A percentile compares a stretch with the other conserved stretches of the same genome.
These are phyloP conservation scores for Automeris io DNA, from an alignment of 2,888 invertebrate genomes.

Conservation along the genomic window DNA sequence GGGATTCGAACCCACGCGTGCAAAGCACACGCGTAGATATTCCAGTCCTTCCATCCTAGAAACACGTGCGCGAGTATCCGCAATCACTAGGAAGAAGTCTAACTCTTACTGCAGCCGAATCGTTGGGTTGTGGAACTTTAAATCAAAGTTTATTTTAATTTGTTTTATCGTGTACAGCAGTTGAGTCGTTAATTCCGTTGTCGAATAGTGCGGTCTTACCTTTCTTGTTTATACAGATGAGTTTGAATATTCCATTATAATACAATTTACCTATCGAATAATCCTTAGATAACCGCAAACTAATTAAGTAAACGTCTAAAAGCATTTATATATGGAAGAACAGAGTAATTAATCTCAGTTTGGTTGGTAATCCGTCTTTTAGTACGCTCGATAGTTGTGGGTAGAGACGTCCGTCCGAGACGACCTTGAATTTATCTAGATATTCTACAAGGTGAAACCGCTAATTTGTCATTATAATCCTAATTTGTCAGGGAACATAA, in stretches of 20 bases:
- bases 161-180: too few relatives aligned
- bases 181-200: too few relatives aligned
- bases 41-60: too few relatives aligned
- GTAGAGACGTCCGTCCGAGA: slow-evolving; percentile 34
- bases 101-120: too few relatives aligned
- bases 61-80: too few relatives aligned
- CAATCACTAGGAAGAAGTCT: too few relatives aligned
- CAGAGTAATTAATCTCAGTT: slow-evolving; percentile 54
- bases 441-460: slow-evolving; percentile 27
- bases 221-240: too few relatives aligned
- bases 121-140: too few relatives aligned
- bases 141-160: too few relatives aligned
- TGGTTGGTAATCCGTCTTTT: slow-evolving; percentile 47
- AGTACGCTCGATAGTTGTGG: slow-evolving; percentile 26
- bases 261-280: neutral
- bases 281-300: slow-evolving; percentile 6
- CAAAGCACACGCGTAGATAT: too few relatives aligned
- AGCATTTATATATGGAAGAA: slow-evolving; percentile 11
- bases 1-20: slow-evolving; percentile 91
- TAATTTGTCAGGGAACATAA: too few relatives aligned
- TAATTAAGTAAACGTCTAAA: slow-evolving; percentile 19
- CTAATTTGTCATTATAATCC: slow-evolving; percentile 13
- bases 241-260: neutral
- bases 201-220: too few relatives aligned
- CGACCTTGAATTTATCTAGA: slow-evolving; percentile 41